Base-by-base conservation (phyloP, 2,888 invertebrate genomes). In the Ormyrus thymus region DNA sequence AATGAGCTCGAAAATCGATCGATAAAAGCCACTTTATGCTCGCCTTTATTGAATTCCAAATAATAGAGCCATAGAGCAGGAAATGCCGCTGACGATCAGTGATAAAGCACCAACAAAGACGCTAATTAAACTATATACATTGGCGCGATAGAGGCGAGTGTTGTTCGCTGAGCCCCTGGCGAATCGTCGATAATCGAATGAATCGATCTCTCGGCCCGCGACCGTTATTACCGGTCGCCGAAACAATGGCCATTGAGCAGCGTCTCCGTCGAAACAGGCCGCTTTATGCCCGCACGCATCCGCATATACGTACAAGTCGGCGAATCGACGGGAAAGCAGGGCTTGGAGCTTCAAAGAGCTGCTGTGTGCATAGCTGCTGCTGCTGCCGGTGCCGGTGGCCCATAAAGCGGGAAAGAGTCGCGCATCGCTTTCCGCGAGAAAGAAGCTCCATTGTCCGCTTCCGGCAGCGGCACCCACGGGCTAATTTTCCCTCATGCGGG, bases 371-470 rank as follows among this genome's bases (percentile, higher is more conserved):
- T 29, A 29, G 29, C 29, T 29, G 29, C 29, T 29, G 29, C 29
- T 29, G 29, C 29, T 29, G 29, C 29, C 1, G 29, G 2, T 11
- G 53, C 61, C 55, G 7, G n/a, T 10, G 15, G 2, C 45, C n/a
- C 13, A 46, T 13, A 46, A 77, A 15, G n/a, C 48, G 66, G 53
- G 72, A 11, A 59, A 59, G 61, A 69, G 62, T 53, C 56, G 46
- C 61, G 43, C 53, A 64, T 65, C 73, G 68, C 61, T 62, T 59
- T 78, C 72, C 61, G 71, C 71, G 69, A 13, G 56, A 48, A 74
- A 78, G 71, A 81, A 79, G 51, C 72, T 73, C 75, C 68, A 68
- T 78, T 80, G 76, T 81, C 15, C 55, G 66, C 75, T 74, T 80
- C 75, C 76, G 79, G 76, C 76, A 55, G 74, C 78, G 65, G 59